phyloP scores from a whole-genome alignment of 2,113 vertebrate species.

The Parotia lawesii region DNA sequence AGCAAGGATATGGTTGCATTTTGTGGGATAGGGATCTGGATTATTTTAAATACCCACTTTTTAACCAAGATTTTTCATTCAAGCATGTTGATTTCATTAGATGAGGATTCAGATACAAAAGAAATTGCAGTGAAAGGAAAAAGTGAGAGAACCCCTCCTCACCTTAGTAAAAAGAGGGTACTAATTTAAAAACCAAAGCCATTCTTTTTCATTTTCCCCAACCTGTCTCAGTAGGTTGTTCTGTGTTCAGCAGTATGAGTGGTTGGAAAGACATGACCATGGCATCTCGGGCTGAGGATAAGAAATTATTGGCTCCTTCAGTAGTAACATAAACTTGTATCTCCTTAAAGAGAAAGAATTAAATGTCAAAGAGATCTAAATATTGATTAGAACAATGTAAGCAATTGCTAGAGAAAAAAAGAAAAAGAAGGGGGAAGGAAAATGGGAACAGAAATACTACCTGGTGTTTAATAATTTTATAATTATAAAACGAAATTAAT shows the following conservation, averaged over 20 bases:
- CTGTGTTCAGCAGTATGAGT: neutral
- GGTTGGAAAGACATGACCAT: neutral
- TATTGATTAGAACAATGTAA: neutral
- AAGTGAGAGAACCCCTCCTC: neutral
- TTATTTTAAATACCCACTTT: neutral
- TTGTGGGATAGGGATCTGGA: rapidly evolving
- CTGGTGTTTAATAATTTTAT: neutral
- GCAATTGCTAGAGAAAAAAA: neutral
- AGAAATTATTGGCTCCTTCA: neutral
- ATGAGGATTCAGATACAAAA: neutral
- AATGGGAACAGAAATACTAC: neutral
- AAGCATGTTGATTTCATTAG: neutral
- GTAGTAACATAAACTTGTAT: neutral
- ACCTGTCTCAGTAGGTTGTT: neutral
- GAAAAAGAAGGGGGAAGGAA: neutral
- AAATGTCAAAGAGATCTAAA: neutral
- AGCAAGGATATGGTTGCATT: neutral
- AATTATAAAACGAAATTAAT: neutral
- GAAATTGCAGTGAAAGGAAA: neutral
- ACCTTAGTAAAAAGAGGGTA: neutral
- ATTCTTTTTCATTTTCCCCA: neutral
- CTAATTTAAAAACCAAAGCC: neutral
- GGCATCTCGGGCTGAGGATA: neutral
- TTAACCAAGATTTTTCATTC: neutral
- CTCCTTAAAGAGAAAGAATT: neutral